Percentiles rank a stretch among this genome's conserved stretches.
Evolutionary conservation across 2,888 invertebrate genomes (phyloP).

Genomic region (Lasioglossum morio): DNA sequence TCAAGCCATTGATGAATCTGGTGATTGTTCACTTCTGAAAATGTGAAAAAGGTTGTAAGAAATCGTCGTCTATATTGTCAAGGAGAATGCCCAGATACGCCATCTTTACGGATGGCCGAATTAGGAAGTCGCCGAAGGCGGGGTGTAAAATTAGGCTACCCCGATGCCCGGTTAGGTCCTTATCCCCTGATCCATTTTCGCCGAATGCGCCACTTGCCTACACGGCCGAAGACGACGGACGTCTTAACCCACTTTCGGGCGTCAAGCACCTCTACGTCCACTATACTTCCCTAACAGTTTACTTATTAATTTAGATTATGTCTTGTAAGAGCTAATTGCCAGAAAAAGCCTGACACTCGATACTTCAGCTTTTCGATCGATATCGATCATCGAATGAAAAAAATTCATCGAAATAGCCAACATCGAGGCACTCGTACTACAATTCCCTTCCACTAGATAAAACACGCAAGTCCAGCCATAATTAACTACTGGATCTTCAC

Average conservation of each 20-base stretch:
- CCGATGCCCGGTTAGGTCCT: constrained; percentile 52
- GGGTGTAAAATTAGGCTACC: constrained; percentile 35
- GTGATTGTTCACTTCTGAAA: neutral
- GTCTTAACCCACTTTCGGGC: constrained; percentile 78
- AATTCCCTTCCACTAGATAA: neutral
- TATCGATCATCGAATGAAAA: neutral
- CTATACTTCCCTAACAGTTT: constrained; percentile 81
- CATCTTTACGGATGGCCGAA: neutral
- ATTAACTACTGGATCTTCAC: neutral
- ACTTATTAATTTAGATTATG: constrained; percentile 84
- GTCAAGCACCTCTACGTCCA: constrained; percentile 72
- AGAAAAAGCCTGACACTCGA: constrained; percentile 57
- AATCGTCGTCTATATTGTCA: neutral
- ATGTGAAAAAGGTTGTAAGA: neutral
- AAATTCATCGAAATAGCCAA: neutral
- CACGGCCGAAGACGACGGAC: constrained; percentile 63
- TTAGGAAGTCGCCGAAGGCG: neutral
- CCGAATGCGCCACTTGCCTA: constrained; percentile 81
- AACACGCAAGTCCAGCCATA: neutral
- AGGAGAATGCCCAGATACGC: neutral
- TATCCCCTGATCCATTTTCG: constrained; percentile 80
- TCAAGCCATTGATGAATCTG: neutral
- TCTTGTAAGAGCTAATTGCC: constrained; percentile 83
- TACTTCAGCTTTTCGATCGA: constrained; percentile 1
- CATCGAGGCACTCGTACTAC: neutral